These are phyloP conservation scores for Aurelia sp. DNA, from an alignment of 30 jellyfish, hydroid and myxozoan species.

Conservation along the genomic window DNA sequence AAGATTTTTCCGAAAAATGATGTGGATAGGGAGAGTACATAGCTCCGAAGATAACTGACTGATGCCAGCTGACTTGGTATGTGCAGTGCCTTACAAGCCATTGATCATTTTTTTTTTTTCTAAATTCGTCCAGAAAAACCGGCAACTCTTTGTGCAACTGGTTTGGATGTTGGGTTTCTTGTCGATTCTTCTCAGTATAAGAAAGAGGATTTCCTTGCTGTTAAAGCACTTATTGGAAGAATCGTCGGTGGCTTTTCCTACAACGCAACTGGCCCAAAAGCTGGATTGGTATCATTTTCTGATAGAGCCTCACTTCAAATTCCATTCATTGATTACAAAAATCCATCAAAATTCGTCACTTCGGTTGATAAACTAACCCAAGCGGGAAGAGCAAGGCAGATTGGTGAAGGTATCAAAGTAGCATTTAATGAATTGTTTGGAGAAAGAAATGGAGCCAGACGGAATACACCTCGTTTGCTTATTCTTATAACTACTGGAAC, in stretches of 20 bases:
- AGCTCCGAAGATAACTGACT: too few relatives aligned
- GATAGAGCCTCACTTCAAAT: slow-evolving; percentile 52
- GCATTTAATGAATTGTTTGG: slow-evolving; percentile 61
- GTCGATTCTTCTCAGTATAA: slow-evolving; percentile 72
- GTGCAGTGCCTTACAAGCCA: too few relatives aligned
- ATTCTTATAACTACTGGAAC: slow-evolving; percentile 81
- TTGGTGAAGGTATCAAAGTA: slow-evolving; percentile 64
- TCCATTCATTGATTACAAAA: slow-evolving; percentile 60
- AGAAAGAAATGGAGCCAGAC: slow-evolving; percentile 48
- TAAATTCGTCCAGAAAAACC: slow-evolving; percentile 28
- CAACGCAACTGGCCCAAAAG: slow-evolving; percentile 88
- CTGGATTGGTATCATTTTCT: slow-evolving; percentile 77
- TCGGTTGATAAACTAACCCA: slow-evolving; percentile 71
- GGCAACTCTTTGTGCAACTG: slow-evolving; percentile 55
- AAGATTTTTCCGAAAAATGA: too few relatives aligned
- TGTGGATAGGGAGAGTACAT: too few relatives aligned
- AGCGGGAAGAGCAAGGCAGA: slow-evolving; percentile 58
- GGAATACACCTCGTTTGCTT: slow-evolving; percentile 49
- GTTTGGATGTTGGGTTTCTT: slow-evolving; percentile 77
- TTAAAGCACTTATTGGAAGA: slow-evolving; percentile 48
- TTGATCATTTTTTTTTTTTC: too few relatives aligned
- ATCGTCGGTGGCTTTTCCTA: slow-evolving; percentile 76
- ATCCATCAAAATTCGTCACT: slow-evolving; percentile 57
- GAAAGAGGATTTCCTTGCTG: slow-evolving; percentile 40
- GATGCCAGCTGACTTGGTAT: too few relatives aligned